A percentile compares a stretch with the other conserved stretches of the same genome.
Evolutionary conservation across 2,888 invertebrate species (phyloP).

Genomic region (Leucophenga maculata): DNA sequence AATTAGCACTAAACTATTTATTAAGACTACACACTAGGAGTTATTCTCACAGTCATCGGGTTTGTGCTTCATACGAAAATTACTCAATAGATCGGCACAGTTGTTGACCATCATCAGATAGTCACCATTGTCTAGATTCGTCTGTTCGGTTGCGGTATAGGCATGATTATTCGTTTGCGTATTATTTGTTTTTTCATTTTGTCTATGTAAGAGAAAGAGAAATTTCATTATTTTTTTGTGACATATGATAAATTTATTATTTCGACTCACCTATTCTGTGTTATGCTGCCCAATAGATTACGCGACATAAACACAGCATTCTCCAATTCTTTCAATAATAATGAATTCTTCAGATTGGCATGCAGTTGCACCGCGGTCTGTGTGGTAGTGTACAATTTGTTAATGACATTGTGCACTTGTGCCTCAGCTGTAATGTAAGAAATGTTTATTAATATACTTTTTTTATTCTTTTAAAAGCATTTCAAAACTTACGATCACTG

Average conservation of each 20-base stretch:
- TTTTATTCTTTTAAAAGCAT: neutral
- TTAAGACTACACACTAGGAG: conserved; percentile 69
- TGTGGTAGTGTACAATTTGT: conserved; percentile 73
- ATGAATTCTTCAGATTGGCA: conserved; percentile 70
- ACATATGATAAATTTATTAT: conserved; percentile 1
- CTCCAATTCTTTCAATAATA: conserved; percentile 72
- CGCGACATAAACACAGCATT: conserved; percentile 73
- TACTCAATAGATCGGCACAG: conserved; percentile 77
- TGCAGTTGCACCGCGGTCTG: conserved; percentile 72
- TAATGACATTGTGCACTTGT: conserved; percentile 77
- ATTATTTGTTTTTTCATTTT: conserved; percentile 57
- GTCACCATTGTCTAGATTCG: conserved; percentile 71
- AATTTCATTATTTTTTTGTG: conserved; percentile 8
- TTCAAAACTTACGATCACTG: conserved; percentile 63
- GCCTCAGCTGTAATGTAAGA: conserved; percentile 74
- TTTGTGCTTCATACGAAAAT: conserved; percentile 73
- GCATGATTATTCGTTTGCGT: conserved; percentile 53
- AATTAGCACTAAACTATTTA: conserved; percentile 43
- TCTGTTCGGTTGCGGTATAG: conserved; percentile 55
- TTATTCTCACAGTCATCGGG: conserved; percentile 73
- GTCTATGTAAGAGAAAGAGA: conserved; percentile 39
- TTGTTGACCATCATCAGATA: conserved; percentile 76
- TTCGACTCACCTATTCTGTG: conserved; percentile 65
- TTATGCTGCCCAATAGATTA: conserved; percentile 72
- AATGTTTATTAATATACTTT: no score